Conservation (phyloP, 2,888 invertebrate species). For the Autographa pulchrina region DNA sequence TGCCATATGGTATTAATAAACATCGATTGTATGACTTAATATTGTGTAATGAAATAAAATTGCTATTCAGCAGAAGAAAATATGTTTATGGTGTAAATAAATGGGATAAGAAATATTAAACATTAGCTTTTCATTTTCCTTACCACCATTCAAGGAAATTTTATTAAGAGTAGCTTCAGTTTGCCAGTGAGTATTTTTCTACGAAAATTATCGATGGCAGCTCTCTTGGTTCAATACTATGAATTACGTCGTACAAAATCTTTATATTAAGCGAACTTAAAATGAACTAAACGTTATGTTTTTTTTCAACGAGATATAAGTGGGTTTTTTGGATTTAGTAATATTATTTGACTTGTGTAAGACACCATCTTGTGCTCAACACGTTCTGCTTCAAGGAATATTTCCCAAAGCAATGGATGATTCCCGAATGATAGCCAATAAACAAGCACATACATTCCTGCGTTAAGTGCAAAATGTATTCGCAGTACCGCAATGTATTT, state of each 20-base stretch:
- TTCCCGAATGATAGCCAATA: neutral
- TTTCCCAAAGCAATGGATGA: neutral
- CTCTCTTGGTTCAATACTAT: too few relatives aligned
- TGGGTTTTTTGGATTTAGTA: neutral
- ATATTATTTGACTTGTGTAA: neutral
- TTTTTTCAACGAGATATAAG: too few relatives aligned
- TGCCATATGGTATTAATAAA: neutral
- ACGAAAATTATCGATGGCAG: too few relatives aligned
- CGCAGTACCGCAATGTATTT: slow-evolving; percentile 42
- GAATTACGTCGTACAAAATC: too few relatives aligned
- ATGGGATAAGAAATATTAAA: too few relatives aligned
- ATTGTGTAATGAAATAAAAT: neutral
- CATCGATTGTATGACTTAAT: neutral
- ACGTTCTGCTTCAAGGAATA: neutral
- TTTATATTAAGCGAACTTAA: neutral
- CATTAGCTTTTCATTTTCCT: too few relatives aligned
- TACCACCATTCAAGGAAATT: too few relatives aligned
- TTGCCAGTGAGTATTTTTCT: too few relatives aligned
- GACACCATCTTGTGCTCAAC: neutral
- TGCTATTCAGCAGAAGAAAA: neutral
- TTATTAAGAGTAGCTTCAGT: too few relatives aligned
- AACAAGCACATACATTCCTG: slow-evolving; percentile 10
- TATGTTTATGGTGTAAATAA: neutral
- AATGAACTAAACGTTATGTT: neutral
- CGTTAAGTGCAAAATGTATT: slow-evolving; percentile 23